Base-by-base conservation (phyloP, 2,888 invertebrate species). In the Trilocha varians region DNA sequence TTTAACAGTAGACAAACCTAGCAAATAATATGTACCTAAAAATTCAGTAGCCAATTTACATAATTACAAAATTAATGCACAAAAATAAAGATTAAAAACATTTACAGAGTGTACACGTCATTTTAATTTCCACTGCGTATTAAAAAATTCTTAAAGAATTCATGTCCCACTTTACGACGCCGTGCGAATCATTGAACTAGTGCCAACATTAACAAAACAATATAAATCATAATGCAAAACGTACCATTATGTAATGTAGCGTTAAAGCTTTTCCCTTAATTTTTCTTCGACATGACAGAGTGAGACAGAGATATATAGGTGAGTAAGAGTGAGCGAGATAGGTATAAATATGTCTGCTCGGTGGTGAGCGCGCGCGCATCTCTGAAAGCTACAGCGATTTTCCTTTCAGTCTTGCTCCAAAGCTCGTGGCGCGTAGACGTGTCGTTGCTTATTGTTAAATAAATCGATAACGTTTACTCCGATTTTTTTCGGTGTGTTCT, bases 181-280 rank as follows among this genome's bases (percentile, higher is more conserved):
- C 52, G 45, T 49, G 41, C 34, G 42, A 48, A 55, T 53, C 60
- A 66, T 73, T 65, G 67, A 74, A 72, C 65, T 62, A 55, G 64
- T 57, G 66, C 74, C 70, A 75, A 70, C 65, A 64, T 70, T 70
- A 72, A 65, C 60, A 65, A 63, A 65, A 70, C 62, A 65, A 55
- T 70, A 78, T 82, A 80, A 79, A 80, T 83, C 77, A 80, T 71
- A 68, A 63, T 57, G 65, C 66, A 67, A 53, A 51, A 47, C 57
- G 50, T 47, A 55, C n/a, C 16, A 65, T 79, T 82, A 73, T 73
- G 75, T 70, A 80, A 82, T 56, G 45, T 47, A 52, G 47, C 48
- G 55, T 48, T 36, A 36, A 61, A 56, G 59, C 58, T 62, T 60
- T 85, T 83, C 77, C 75, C 62, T 58, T 58, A 57, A 73, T 82